Evolutionary conservation across 1,140 invertebrate genomes (phyloP).

Genomic region (Habropoda laboriosa): DNA sequence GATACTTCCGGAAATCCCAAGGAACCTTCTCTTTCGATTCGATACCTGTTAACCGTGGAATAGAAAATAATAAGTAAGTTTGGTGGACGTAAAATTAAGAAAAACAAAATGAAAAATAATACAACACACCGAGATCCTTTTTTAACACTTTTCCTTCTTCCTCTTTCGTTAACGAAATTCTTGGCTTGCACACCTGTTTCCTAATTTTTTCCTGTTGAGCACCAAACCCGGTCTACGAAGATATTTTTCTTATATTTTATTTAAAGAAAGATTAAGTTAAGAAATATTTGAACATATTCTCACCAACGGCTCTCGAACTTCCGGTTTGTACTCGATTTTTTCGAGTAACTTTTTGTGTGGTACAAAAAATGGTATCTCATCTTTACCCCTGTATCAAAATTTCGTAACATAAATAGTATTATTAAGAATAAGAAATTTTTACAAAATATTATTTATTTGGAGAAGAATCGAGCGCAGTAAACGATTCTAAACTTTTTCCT

Average conservation of each 20-base stretch:
- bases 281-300: slow-evolving; percentile 48
- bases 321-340: slow-evolving; percentile 82
- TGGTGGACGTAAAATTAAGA: neutral
- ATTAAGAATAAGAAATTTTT: too few species aligned
- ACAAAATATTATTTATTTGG: neutral
- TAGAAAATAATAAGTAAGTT: neutral
- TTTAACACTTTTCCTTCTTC: neutral
- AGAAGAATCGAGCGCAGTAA: too few species aligned
- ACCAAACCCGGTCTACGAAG: slow-evolving; percentile 64
- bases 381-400: slow-evolving; percentile 27
- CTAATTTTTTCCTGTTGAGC: slow-evolving; percentile 59
- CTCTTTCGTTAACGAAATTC: neutral
- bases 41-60: neutral
- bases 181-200: slow-evolving; percentile 46
- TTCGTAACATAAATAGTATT: neutral
- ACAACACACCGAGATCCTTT: neutral
- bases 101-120: neutral
- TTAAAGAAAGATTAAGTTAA: neutral
- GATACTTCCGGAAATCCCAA: neutral
- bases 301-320: slow-evolving; percentile 83
- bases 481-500: neutral
- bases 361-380: slow-evolving; percentile 82
- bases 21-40: neutral
- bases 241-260: neutral
- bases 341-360: slow-evolving; percentile 83